Evolutionary conservation across 2,113 vertebrate genomes (phyloP).

Genomic region (Corapipo altera): DNA sequence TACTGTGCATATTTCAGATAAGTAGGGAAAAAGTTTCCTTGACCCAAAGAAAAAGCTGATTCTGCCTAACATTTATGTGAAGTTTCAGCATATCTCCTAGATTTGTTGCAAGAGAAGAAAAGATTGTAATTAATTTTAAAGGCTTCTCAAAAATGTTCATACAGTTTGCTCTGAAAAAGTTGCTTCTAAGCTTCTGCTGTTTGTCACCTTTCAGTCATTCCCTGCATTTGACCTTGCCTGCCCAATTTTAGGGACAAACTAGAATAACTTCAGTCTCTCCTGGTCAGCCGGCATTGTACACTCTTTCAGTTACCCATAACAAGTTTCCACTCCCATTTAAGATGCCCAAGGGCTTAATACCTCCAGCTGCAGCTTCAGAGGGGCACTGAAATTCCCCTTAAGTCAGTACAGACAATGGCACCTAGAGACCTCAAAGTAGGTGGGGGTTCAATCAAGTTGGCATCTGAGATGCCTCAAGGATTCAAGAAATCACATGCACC

Average conservation of each 20-base stretch:
- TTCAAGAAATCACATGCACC: background rate
- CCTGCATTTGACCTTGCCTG: background rate
- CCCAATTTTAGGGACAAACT: background rate
- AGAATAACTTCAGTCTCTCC: background rate
- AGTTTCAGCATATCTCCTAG: background rate
- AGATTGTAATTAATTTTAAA: conserved; percentile 6
- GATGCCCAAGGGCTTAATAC: background rate
- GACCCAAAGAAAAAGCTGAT: conserved; percentile 31
- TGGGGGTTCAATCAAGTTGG: background rate
- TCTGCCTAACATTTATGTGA: conserved; percentile 1
- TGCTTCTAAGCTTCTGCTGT: background rate
- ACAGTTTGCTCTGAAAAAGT: background rate
- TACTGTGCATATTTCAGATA: conserved; percentile 22
- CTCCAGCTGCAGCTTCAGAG: background rate
- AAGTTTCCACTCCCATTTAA: background rate
- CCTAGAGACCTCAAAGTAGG: background rate
- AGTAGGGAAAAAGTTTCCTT: background rate
- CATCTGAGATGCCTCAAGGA: background rate
- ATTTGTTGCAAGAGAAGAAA: background rate
- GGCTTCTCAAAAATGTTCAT: background rate
- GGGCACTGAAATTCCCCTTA: accelerated
- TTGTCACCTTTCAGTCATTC: background rate
- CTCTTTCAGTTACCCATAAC: background rate
- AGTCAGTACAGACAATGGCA: background rate
- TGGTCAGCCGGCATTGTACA: background rate